Evolutionary conservation across 2,888 invertebrate species (phyloP).

Genomic region (Drosophila robusta): DNA sequence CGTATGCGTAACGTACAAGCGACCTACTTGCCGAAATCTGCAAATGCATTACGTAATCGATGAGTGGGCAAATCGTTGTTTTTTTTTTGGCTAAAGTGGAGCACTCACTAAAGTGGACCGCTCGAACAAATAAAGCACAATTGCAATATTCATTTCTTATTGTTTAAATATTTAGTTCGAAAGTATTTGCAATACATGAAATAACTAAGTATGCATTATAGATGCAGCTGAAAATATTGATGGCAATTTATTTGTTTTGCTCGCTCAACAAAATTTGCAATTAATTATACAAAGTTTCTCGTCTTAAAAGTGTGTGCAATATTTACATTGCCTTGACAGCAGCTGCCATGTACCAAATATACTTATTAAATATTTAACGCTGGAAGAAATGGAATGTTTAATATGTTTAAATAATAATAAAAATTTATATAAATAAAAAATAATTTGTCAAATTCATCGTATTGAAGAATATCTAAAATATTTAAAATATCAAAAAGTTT

Average conservation of each 20-base stretch:
- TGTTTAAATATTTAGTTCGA: constrained; percentile 6
- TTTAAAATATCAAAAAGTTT: not conserved
- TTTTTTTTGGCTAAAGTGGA: constrained; percentile 12
- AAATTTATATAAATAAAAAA: not conserved
- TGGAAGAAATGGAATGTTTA: too few relatives aligned
- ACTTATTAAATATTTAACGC: constrained; percentile 9
- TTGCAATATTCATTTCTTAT: not conserved
- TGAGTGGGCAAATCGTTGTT: constrained; percentile 13
- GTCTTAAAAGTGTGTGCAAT: not conserved
- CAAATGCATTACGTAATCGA: constrained; percentile 64
- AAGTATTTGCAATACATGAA: constrained; percentile 8
- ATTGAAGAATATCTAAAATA: too few relatives aligned
- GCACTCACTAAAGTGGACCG: constrained; percentile 30
- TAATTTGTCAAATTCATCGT: not conserved
- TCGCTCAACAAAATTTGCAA: not conserved
- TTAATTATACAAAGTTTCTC: constrained; percentile 2
- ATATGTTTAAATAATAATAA: too few relatives aligned
- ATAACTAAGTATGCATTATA: constrained; percentile 22
- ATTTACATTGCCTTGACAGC: constrained; percentile 7
- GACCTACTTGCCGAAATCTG: constrained; percentile 57
- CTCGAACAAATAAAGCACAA: constrained; percentile 37
- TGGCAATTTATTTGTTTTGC: constrained; percentile 16
- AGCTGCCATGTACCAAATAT: not conserved
- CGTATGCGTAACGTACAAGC: constrained; percentile 68
- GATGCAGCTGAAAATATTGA: not conserved